Percentiles rank a stretch among this genome's conserved stretches.
phyloP scores from a whole-genome alignment of 2,113 vertebrate species.

The Camelus dromedarius region DNA sequence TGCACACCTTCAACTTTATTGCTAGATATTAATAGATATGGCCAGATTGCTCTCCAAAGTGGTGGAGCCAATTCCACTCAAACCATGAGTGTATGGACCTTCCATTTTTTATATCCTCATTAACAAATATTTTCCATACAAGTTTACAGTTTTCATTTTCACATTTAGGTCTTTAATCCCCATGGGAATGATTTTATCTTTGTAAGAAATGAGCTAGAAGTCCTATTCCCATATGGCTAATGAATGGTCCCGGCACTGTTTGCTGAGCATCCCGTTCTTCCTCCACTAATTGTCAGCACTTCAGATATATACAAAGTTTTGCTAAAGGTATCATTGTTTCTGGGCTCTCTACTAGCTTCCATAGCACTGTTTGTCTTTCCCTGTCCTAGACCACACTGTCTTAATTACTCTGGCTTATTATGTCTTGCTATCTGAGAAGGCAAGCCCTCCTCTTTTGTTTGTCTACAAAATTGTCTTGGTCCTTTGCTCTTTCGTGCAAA shows the following conservation, averaged over 20 bases:
- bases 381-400: not conserved
- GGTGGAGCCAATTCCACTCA: not conserved
- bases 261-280: not conserved
- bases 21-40: not conserved
- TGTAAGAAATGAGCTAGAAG: not conserved
- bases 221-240: not conserved
- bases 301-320: not conserved
- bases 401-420: not conserved
- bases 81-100: not conserved
- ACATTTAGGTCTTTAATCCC: not conserved
- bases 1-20: not conserved
- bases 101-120: not conserved
- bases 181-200: not conserved
- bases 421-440: not conserved
- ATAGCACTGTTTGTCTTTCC: not conserved
- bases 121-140: not conserved
- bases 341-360: not conserved
- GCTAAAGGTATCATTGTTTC: not conserved
- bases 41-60: not conserved
- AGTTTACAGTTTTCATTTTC: not conserved
- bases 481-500: not conserved
- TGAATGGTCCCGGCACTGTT: not conserved
- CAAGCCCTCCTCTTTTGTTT: not conserved
- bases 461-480: not conserved
- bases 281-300: not conserved